Base-by-base conservation (phyloP, 35 echinoderm and acorn worm genomes). In the Ophiothrix spiculata region DNA sequence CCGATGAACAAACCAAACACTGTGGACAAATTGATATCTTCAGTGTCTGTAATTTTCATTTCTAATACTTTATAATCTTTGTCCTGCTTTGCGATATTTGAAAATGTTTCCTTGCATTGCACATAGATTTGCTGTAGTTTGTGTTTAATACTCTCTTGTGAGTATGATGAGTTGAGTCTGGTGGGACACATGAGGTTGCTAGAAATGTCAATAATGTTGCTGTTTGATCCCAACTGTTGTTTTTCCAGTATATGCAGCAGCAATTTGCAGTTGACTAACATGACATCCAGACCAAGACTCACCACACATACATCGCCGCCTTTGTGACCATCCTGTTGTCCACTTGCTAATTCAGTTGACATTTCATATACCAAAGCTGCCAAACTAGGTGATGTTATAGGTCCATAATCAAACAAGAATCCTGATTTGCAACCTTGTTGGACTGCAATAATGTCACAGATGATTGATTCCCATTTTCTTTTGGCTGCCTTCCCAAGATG, bases 1-100 rank as follows among this genome's bases (percentile, higher is more conserved):
- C 88, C 92, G 32, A 94, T 40, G 32, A 94, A 69, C n/a, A 90
- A 56, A 46, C 92, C 92, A 75, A 94, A 94, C 37, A 94, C 19
- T 1, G 83, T 87, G 10, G 92, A 74, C 41, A 94, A 34, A 49
- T 90, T 90, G 84, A 88, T 87, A 37, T 92, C 69, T 56, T 23
- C 75, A 46, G 12, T 49, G 17, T 87, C 77, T 35, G 76, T n/a
- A 37, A 78, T 35, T 79, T 37, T 49, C 25, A 35, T 49, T 56
- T 77, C 39, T 15, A 80, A 13, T 69, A 69, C 25, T 69, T 69
- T 10, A 2, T 2, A 15, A 69, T 69, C 60, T 25, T 4, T 28
- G 29, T 10, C 3, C 3, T 28, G 3, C 25, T n/a, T 69, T n/a
- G n/a, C n/a, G n/a, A n/a, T n/a, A n/a, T n/a, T n/a, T 10, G 60